phyloP scores from a whole-genome alignment of 2,113 vertebrate genomes.

The Diglossa brunneiventris region DNA sequence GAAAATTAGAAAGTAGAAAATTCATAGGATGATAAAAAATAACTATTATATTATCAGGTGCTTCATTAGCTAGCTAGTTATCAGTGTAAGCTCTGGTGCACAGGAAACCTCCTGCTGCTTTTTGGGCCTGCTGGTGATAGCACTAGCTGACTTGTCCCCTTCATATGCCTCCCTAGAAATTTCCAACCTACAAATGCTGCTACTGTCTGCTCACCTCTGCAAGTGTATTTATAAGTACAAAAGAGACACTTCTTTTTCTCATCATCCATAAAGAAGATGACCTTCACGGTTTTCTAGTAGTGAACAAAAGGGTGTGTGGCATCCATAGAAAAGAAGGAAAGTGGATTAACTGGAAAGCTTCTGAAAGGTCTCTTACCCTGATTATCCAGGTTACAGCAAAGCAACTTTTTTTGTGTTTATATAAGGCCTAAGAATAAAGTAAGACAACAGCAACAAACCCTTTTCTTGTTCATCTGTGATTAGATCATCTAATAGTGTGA shows the following conservation, averaged over 20 bases:
- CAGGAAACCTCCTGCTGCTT: not conserved
- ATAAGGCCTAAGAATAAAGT: not conserved
- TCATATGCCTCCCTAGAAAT: not conserved
- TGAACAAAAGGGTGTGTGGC: not conserved
- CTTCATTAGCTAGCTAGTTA: constrained; percentile 7
- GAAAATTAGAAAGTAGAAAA: constrained; percentile 1
- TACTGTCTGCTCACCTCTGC: not conserved
- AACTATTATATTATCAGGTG: not conserved
- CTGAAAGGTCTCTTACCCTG: not conserved
- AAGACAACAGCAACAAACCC: not conserved
- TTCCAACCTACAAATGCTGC: not conserved
- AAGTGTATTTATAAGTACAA: not conserved
- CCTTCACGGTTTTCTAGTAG: not conserved
- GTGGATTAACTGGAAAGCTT: not conserved
- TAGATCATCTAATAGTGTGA: not conserved
- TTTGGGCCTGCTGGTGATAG: not conserved
- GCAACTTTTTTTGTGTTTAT: not conserved
- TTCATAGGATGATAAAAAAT: not conserved
- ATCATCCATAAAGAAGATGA: not conserved
- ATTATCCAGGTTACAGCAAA: not conserved
- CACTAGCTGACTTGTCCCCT: not conserved
- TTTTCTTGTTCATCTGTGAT: not conserved
- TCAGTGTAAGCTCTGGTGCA: not conserved
- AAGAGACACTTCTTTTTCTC: not conserved
- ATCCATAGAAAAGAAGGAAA: not conserved